Evolutionary conservation across 2,797 vertebrate genomes (phyloP).

Genomic region (Enteromius thamalakanensis): DNA sequence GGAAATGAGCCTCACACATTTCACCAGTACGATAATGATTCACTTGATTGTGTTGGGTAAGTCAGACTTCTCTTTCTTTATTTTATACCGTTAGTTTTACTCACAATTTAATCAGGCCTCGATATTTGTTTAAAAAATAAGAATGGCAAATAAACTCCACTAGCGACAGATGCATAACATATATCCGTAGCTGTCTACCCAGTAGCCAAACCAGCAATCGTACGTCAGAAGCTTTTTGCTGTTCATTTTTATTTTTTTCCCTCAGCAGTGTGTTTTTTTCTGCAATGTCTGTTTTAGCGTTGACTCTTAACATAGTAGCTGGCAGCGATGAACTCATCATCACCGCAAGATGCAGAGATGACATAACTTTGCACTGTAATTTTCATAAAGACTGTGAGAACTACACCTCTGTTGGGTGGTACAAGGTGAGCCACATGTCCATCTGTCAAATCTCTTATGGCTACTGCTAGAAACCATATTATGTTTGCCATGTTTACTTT

Average conservation of each 20-base stretch:
- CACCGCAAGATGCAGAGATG: constrained; percentile 38
- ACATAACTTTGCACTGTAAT: constrained; percentile 65
- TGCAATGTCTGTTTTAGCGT: constrained; percentile 19
- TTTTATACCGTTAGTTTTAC: not conserved
- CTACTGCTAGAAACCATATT: not conserved
- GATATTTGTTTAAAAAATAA: not conserved
- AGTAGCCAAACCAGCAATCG: not conserved
- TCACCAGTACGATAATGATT: not conserved
- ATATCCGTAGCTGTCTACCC: not conserved
- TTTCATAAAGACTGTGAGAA: not conserved
- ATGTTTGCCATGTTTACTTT: not conserved
- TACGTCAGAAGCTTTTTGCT: not conserved
- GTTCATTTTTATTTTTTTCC: not conserved
- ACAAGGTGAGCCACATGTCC: constrained; percentile 67
- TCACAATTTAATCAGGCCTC: not conserved
- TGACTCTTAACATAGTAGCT: not conserved
- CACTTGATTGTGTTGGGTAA: not conserved
- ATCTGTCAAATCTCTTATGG: not conserved
- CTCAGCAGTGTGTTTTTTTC: not conserved
- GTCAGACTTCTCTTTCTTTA: not conserved
- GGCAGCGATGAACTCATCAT: not conserved
- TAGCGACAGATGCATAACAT: not conserved
- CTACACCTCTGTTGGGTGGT: constrained; percentile 70
- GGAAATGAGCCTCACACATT: not conserved
- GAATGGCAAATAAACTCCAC: not conserved